Base-by-base conservation (phyloP, 2,888 invertebrate genomes). In the Noctua fimbriata region DNA sequence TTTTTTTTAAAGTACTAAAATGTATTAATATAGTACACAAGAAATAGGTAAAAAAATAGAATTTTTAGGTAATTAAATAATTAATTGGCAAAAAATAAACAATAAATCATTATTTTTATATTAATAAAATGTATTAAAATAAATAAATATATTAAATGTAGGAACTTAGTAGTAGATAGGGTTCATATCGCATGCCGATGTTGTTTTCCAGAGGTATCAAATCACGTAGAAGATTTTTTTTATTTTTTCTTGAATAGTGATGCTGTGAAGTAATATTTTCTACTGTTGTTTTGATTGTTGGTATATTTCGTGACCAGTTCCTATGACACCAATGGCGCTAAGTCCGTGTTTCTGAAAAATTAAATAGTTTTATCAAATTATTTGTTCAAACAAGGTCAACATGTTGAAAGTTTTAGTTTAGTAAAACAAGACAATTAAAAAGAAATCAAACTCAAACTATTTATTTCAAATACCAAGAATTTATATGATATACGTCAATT, bases 271-370 rank as follows among this genome's bases (percentile, higher is more conserved):
- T 1, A 41, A 21, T 9, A 47, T 76, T 49, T 18, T n/a, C 66
- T 78, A 76, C 47, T 76, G 5, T 3, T 77, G 77, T 60, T 78
- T 78, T 77, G 73, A 63, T 83, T 91, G 79, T 78, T 90, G 89
- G 78, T 91, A 92, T 60, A 90, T 85, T 76, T 91, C 86, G 73
- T 92, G 91, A 1, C 90, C 91, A 10, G 91, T 83, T 4, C 90
- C 90, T 10, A 88, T 84, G 9, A 88, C 85, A 4, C 91, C 89
- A n/a, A 91, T 87, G 0, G 86, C 89, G 7, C 89, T 87, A 1
- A 92, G 86, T 1, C 92, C 91, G 10, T 89, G 89, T 74, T 84
- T 84, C 84, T 84, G 84, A 69, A 75, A 83, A 58, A 0, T 21
- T 49, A 52, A 52, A 32, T 1, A 0, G 10, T 36, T 55, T 12